A percentile compares a stretch with the other conserved stretches of the same genome.
Conservation (phyloP, 2,888 invertebrate genomes). For the Synergus japonicus region DNA sequence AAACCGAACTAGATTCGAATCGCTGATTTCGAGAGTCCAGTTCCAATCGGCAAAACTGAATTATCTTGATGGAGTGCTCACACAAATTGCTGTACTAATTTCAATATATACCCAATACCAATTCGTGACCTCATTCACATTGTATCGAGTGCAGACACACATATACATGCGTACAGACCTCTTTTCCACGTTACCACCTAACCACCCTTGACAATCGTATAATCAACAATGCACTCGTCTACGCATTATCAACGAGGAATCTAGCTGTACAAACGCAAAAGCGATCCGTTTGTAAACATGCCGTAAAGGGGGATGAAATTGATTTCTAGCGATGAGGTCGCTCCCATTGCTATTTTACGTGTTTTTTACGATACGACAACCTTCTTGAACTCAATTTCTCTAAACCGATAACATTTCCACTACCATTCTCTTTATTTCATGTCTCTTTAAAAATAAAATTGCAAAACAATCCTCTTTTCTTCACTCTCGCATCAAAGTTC, state of each 20-base stretch:
- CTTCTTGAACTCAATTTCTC: conserved; percentile 7
- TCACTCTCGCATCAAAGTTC: too few relatives aligned
- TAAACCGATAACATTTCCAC: not conserved
- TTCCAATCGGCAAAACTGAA: conserved; percentile 59
- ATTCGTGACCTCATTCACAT: not conserved
- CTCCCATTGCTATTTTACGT: conserved; percentile 15
- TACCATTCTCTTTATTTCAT: not conserved
- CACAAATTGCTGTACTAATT: conserved; percentile 60
- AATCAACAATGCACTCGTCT: not conserved
- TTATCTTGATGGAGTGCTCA: conserved; percentile 58
- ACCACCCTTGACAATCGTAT: conserved; percentile 6
- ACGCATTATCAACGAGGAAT: conserved; percentile 2
- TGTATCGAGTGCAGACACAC: not conserved
- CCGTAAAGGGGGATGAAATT: conserved; percentile 13
- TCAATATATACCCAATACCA: conserved; percentile 26
- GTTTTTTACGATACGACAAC: conserved; percentile 33
- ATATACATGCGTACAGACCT: not conserved
- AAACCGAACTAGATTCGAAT: not conserved
- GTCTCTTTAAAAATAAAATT: not conserved
- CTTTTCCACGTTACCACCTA: conserved; percentile 6
- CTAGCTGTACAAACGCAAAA: conserved; percentile 16
- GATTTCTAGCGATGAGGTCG: conserved; percentile 18
- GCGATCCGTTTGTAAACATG: conserved; percentile 18
- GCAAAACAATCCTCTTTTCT: not conserved
- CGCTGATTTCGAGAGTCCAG: conserved; percentile 42